Evolutionary conservation across 2,888 invertebrate species (phyloP).

Genomic region (Tachina fera): DNA sequence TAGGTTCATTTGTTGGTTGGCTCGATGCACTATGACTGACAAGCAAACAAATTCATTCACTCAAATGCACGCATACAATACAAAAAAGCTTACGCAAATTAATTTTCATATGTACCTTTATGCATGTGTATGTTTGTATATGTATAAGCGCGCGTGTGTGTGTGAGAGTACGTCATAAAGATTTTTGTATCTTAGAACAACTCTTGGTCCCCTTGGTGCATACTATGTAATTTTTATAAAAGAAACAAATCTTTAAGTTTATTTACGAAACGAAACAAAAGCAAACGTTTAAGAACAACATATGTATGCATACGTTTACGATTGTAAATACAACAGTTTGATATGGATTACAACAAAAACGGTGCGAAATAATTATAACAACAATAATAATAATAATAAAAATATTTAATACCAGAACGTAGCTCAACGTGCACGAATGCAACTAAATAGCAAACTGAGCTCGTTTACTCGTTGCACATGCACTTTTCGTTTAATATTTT

Average conservation of each 20-base stretch:
- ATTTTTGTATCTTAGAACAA: conserved; percentile 14
- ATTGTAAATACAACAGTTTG: conserved; percentile 55
- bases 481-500: conserved; percentile 76
- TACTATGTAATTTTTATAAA: conserved; percentile 24
- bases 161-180: neutral
- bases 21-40: conserved; percentile 56
- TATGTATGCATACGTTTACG: too few relatives aligned
- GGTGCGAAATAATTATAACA: conserved; percentile 16
- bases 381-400: conserved; percentile 55
- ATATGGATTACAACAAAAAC: conserved; percentile 49
- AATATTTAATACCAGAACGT: conserved; percentile 71
- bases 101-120: neutral
- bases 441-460: conserved; percentile 73
- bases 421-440: conserved; percentile 75
- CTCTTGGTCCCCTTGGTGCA: conserved; percentile 27
- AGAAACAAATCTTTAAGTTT: conserved; percentile 58
- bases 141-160: neutral
- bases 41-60: conserved; percentile 34
- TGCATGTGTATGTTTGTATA: neutral
- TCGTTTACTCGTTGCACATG: conserved; percentile 80
- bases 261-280: conserved; percentile 59
- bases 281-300: conserved; percentile 38
- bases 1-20: conserved; percentile 23
- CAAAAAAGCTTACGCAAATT: conserved; percentile 30
- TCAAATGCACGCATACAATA: conserved; percentile 38